Evolutionary conservation across 2,113 vertebrate species (phyloP), one percentile per base, ranked within the genome.

Genomic region (Eolophus roseicapilla): DNA sequence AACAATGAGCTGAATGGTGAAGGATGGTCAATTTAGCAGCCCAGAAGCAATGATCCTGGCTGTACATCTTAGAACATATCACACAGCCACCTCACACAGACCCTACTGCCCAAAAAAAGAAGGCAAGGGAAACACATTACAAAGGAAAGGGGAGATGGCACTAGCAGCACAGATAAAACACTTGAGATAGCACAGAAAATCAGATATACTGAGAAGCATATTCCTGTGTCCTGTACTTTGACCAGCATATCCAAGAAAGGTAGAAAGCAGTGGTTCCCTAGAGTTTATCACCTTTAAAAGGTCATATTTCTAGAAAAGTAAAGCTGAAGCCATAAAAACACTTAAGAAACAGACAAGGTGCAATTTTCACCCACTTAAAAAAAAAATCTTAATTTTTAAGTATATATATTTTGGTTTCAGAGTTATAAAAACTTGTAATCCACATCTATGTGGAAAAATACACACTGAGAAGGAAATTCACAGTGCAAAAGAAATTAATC

Each of bases 11-110:
- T 24, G 11, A 55, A 82, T 27, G 17, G 35, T 2, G 4, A 90
- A 14, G 24, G 24, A 57, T 17, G 18, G 69, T 50, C 31, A 67
- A 29, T 67, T 67, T 19, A 78, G 63, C 13, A 62, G 33, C 33
- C 18, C 35, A 84, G 60, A 49, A 63, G 37, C 52, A 44, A 67
- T 0, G 3, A 41, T 67, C 14, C 16, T 31, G 20, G 49, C 65
- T 65, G 19, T n/a, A 20, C 0, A 0, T 17, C 65, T 82, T 17
- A 41, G 60, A 90, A 87, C 8, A 17, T 4, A 65, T 2, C 24
- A 37, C 4, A 82, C 10, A 78, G 50, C 7, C n/a, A 78, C 17
- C 20, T 71, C 41, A 20, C 24, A 31, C 6, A 37, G 43, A 16
- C 29, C 20, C 23, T 62, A 49, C 27, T 35, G 17, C n/a, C 57